Percentiles rank a stretch among this genome's conserved stretches.
phyloP scores from a whole-genome alignment of 2,888 invertebrate species.

The Nipponacmea schrenckii region DNA sequence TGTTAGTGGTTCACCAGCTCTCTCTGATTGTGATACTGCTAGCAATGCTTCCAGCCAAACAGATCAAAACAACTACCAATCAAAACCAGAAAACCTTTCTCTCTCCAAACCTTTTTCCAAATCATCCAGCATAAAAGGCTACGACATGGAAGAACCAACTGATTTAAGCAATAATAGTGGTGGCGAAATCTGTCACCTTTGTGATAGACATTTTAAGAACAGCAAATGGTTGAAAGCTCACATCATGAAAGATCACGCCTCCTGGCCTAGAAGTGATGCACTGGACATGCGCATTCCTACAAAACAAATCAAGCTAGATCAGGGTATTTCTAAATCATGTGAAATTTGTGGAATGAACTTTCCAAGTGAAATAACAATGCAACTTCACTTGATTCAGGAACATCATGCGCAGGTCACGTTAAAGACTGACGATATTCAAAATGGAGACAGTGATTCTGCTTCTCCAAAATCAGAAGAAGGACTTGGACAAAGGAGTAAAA shows the following conservation, averaged over 20 bases:
- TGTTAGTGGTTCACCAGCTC: constrained; percentile 47
- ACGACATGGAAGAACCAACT: constrained; percentile 21
- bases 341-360: constrained; percentile 67
- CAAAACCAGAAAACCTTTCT: constrained; percentile 27
- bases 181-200: constrained; percentile 52
- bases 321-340: constrained; percentile 49
- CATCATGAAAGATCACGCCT: constrained; percentile 55
- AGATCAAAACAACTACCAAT: constrained; percentile 36
- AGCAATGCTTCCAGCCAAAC: constrained; percentile 56
- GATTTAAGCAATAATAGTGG: constrained; percentile 38
- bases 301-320: neutral
- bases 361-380: constrained; percentile 66
- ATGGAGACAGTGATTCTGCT: constrained; percentile 1
- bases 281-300: constrained; percentile 33
- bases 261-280: constrained; percentile 37
- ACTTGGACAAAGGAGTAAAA: constrained; percentile 30
- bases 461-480: constrained; percentile 21
- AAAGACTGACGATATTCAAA: constrained; percentile 43
- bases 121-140: constrained; percentile 11
- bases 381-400: constrained; percentile 70
- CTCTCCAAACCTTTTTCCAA: constrained; percentile 17
- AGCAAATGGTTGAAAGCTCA: constrained; percentile 54
- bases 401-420: constrained; percentile 64
- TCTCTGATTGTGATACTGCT: constrained; percentile 54
- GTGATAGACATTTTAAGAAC: constrained; percentile 54